Evolutionary conservation across 2,797 vertebrate species (phyloP).

Genomic region (Ara ararauna): DNA sequence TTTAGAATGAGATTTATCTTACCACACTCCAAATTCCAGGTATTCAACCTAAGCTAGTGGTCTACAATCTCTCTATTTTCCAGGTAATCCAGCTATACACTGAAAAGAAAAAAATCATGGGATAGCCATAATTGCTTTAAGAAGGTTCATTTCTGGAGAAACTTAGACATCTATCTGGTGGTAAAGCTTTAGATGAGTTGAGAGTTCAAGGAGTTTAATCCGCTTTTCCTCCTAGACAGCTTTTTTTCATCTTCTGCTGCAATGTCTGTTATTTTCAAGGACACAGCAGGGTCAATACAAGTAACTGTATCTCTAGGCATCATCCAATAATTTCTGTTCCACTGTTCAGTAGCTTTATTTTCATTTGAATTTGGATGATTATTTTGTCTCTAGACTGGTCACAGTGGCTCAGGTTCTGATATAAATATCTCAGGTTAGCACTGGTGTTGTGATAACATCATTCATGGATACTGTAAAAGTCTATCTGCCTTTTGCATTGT

Average conservation of each 20-base stretch:
- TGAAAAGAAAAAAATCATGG: not conserved
- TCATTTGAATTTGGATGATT: not conserved
- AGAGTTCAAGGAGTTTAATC: not conserved
- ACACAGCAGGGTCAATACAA: not conserved
- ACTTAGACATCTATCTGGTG: rapidly evolving
- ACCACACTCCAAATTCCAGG: not conserved
- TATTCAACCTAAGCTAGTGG: too few species aligned
- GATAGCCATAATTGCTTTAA: not conserved
- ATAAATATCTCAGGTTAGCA: not conserved
- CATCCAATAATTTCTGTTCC: not conserved
- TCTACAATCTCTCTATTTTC: not conserved
- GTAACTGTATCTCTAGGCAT: not conserved
- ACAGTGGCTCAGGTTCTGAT: not conserved
- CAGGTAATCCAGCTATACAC: not conserved
- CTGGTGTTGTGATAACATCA: not conserved
- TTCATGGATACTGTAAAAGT: not conserved
- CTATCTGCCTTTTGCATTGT: not conserved
- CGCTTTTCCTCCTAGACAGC: not conserved
- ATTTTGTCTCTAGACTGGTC: not conserved
- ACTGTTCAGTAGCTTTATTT: not conserved
- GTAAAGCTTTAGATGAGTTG: rapidly evolving
- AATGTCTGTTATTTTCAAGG: not conserved
- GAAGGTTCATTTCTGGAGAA: not conserved
- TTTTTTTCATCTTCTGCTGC: not conserved
- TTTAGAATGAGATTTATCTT: not conserved